Evolutionary conservation across 2,888 invertebrate genomes (phyloP).

Genomic region (Macrophya alboannulata): DNA sequence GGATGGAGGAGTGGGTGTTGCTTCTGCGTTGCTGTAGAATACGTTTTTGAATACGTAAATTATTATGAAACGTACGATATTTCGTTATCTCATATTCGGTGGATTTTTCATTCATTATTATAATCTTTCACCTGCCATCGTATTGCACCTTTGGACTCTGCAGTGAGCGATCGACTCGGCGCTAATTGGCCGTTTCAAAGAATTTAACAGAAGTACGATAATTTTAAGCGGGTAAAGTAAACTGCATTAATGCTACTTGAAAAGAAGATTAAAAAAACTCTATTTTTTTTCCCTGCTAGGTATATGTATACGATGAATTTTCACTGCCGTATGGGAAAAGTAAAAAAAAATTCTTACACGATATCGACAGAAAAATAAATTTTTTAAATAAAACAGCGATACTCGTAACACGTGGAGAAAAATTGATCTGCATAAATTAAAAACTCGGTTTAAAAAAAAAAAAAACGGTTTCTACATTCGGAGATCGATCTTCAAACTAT

Average conservation of each 20-base stretch:
- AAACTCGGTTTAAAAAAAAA: neutral
- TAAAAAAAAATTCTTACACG: no score
- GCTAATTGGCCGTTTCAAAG: neutral
- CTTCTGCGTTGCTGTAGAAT: conserved; percentile 1
- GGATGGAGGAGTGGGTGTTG: conserved; percentile 51
- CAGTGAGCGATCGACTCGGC: neutral
- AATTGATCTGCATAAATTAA: neutral
- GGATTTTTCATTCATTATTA: neutral
- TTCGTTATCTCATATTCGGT: neutral
- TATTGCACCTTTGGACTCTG: neutral
- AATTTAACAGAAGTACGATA: conserved; percentile 16
- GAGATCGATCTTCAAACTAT: neutral
- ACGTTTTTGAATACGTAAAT: neutral
- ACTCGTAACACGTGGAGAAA: no score
- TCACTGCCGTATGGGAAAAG: no score
- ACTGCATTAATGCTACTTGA: neutral
- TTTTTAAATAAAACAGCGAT: no score
- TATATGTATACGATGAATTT: no score
- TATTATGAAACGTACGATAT: neutral
- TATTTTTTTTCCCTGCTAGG: neutral
- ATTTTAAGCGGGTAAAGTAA: neutral
- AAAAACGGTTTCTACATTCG: neutral
- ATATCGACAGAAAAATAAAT: no score
- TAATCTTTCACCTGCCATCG: neutral
- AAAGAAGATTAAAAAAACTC: neutral